Percentiles rank a stretch among this genome's conserved stretches.
These are phyloP conservation scores for Darevskia mixta DNA, from an alignment of 2,797 vertebrate species.

Conservation along the genomic window DNA sequence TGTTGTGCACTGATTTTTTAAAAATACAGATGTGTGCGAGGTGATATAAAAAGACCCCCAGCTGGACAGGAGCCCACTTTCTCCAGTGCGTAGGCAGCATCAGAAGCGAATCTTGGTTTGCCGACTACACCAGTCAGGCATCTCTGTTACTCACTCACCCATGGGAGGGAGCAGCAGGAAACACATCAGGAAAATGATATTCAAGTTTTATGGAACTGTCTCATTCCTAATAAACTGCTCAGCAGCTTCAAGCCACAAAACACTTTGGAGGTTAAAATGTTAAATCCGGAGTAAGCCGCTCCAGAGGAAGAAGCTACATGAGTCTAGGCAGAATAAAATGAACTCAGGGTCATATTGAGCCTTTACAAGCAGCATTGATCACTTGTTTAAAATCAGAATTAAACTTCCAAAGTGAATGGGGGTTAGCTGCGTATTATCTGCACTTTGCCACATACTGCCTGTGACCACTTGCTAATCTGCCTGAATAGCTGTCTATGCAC, in stretches of 20 bases:
- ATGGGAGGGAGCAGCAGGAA: slow-evolving; percentile 51
- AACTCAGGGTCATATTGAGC: background rate
- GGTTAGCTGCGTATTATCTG: background rate
- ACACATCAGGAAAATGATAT: slow-evolving; percentile 46
- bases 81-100: background rate
- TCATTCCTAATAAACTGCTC: slow-evolving; percentile 53
- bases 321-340: background rate
- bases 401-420: background rate
- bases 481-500: background rate
- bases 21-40: background rate
- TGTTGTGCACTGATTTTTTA: background rate
- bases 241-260: slow-evolving; percentile 43
- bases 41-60: background rate
- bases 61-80: background rate
- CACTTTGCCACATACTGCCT: background rate
- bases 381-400: background rate
- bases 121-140: background rate
- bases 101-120: slow-evolving; percentile 29
- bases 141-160: slow-evolving; percentile 14
- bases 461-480: background rate
- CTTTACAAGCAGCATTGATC: background rate
- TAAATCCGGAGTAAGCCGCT: slow-evolving; percentile 41
- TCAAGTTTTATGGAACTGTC: slow-evolving; percentile 41
- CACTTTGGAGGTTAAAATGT: slow-evolving; percentile 47
- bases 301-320: background rate